Base-by-base conservation (phyloP, 2,113 vertebrate genomes). In the Carassius gibelio region DNA sequence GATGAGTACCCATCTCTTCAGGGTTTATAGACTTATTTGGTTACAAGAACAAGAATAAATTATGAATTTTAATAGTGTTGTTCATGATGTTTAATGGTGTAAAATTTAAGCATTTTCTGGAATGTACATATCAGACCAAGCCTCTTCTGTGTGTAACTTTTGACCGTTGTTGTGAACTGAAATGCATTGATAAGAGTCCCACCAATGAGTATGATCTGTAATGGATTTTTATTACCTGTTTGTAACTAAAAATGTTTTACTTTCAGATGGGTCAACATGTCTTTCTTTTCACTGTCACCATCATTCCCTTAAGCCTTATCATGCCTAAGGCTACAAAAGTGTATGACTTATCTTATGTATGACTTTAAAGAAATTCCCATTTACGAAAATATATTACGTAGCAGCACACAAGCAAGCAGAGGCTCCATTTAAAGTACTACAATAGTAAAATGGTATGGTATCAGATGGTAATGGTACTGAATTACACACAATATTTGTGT, bases 161-260 rank as follows among this genome's bases (percentile, higher is more conserved):
- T 82, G 15, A 80, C 2, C 57, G 13, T 26, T 77, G 11, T 62
- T 78, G 36, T 82, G 26, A 78, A 77, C 26, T n/a, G 38, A 61
- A 38, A 84, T 48, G 74, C 14, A 87, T 75, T 84, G 23, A 81
- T 38, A 62, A 71, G 19, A n/a, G 45, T 9, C 15, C 36, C 30
- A 75, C 57, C 69, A 11, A 76, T 76, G 55, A 45, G 48, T 50
- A 23, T 26, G 6, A 30, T 36, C 59, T 85, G 80, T 21, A 71
- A 42, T 71, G 8, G 8, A 71, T 81, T 87, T 84, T 74, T 74
- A 87, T 66, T 87, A 48, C 75, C 52, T 85, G 77, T 79, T 85
- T 72, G 15, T 55, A 72, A 77, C 30, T 75, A 64, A 81, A 71
- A 52, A 13, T 64, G 26, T 75, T 64, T 76, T 83, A 55, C 78